Conservation (phyloP, 64 coral and sea anemone species). For the Montipora efflorescens region DNA sequence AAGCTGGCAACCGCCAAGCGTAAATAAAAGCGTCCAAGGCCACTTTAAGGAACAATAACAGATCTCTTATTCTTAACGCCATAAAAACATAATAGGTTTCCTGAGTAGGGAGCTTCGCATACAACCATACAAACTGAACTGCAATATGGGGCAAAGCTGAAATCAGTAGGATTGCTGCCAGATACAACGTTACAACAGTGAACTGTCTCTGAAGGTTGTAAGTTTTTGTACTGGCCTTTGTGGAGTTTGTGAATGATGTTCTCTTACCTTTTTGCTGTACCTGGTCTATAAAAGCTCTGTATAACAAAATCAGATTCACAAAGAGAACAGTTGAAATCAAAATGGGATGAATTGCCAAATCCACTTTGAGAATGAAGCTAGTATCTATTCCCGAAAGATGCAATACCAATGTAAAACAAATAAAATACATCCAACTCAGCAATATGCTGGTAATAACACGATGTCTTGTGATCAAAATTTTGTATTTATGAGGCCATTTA, state of each 20-base stretch:
- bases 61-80: conserved; percentile 73
- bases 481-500: conserved; percentile 79
- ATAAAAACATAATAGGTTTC: conserved; percentile 47
- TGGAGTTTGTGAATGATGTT: neutral
- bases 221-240: conserved; percentile 1
- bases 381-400: conserved; percentile 64
- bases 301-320: conserved; percentile 59
- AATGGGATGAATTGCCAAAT: conserved; percentile 80
- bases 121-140: conserved; percentile 68
- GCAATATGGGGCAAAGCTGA: conserved; percentile 87
- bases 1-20: conserved; percentile 82
- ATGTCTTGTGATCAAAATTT: conserved; percentile 59
- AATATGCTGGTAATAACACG: conserved; percentile 55
- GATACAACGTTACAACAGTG: conserved; percentile 82
- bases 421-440: conserved; percentile 79
- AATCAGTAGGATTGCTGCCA: conserved; percentile 74
- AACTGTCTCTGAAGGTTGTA: conserved; percentile 86
- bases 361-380: conserved; percentile 55
- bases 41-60: conserved; percentile 89
- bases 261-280: conserved; percentile 19
- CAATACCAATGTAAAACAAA: conserved; percentile 65
- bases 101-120: conserved; percentile 20
- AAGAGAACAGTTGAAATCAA: conserved; percentile 73
- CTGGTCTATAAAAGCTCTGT: conserved; percentile 67
- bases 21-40: conserved; percentile 88